Conservation (phyloP, 2,888 invertebrate species). For the Elgonia sp. region DNA sequence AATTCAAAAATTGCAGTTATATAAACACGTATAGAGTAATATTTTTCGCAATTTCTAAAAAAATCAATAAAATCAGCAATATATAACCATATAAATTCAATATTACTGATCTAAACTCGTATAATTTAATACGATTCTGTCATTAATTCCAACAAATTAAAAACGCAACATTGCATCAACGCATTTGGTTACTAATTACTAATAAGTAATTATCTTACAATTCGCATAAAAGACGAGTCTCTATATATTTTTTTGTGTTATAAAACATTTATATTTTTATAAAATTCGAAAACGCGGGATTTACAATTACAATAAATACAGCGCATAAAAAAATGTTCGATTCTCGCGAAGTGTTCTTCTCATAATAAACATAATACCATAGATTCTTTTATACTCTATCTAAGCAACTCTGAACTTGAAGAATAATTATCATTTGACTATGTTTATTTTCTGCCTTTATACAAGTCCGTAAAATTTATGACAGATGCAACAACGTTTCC, state of each 20-base stretch:
- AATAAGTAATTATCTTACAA: constrained; percentile 66
- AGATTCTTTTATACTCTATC: constrained; percentile 40
- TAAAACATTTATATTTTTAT: constrained; percentile 54
- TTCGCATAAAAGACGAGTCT: constrained; percentile 47
- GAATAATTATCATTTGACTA: constrained; percentile 52
- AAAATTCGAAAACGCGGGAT: constrained; percentile 57
- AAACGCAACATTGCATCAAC: constrained; percentile 58
- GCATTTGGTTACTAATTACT: constrained; percentile 31
- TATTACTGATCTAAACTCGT: too few relatives aligned
- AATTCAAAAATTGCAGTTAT: too few relatives aligned
- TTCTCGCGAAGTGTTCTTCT: constrained; percentile 27
- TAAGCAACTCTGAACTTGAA: constrained; percentile 48
- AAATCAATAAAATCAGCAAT: too few relatives aligned
- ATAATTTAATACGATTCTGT: too few relatives aligned
- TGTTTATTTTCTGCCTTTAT: constrained; percentile 44
- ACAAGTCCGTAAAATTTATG: constrained; percentile 60
- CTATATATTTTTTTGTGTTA: constrained; percentile 33
- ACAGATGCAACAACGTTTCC: constrained; percentile 71
- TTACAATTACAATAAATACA: constrained; percentile 65
- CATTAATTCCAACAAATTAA: constrained; percentile 15
- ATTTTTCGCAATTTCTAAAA: too few relatives aligned
- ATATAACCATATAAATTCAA: too few relatives aligned
- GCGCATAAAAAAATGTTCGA: constrained; percentile 46
- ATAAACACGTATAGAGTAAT: too few relatives aligned
- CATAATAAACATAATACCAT: constrained; percentile 52